phyloP scores from a whole-genome alignment of 2,113 vertebrate species.

The Lonchura striata region DNA sequence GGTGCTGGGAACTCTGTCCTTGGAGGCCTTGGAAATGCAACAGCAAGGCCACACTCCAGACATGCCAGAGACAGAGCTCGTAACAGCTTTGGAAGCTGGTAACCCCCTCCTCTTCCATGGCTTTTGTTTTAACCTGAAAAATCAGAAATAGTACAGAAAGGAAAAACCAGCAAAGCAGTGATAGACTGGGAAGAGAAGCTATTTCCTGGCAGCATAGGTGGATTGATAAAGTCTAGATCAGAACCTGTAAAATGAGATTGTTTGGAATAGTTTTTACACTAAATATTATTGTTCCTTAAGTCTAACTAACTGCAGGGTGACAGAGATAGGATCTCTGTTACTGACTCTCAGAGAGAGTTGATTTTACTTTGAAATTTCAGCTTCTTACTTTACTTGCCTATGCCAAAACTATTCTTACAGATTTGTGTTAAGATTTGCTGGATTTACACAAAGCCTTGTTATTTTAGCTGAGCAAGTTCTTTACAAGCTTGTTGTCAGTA shows the following conservation, averaged over 20 bases:
- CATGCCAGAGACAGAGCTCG: background rate
- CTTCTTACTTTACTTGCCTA: background rate
- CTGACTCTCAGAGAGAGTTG: background rate
- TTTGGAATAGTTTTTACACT: background rate
- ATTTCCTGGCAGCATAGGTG: background rate
- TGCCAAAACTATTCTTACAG: slow-evolving; percentile 22
- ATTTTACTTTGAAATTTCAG: slow-evolving; percentile 36
- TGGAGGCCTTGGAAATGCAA: background rate
- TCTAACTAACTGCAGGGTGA: background rate
- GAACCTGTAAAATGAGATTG: background rate
- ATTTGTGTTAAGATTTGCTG: slow-evolving; percentile 9
- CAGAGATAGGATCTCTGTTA: background rate
- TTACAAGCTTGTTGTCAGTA: background rate
- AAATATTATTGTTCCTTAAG: background rate
- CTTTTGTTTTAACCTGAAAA: background rate
- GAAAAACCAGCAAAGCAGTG: background rate
- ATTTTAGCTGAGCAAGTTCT: slow-evolving; percentile 20
- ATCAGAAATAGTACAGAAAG: background rate
- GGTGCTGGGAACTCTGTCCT: background rate
- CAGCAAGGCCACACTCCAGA: background rate
- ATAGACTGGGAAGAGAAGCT: background rate
- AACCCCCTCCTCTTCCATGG: background rate
- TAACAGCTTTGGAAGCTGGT: background rate
- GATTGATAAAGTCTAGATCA: background rate
- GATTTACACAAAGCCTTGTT: slow-evolving; percentile 14